A percentile compares a stretch with the other conserved stretches of the same genome.
These are phyloP conservation scores for Nilaparvata lugens DNA, from an alignment of 1,140 invertebrate genomes.

Conservation along the genomic window DNA sequence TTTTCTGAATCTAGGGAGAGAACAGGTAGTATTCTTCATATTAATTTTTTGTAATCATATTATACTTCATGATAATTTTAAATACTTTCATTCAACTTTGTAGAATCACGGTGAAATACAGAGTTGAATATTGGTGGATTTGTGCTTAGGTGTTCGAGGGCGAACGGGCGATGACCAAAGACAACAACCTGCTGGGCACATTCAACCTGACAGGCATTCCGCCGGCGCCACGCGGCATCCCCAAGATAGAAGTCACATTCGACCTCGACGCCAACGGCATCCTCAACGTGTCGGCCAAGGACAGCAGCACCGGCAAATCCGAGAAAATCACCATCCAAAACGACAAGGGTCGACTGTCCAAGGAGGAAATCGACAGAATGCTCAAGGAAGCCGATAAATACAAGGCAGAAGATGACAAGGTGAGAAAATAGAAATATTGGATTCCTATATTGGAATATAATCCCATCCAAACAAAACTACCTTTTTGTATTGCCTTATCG, in stretches of 20 bases:
- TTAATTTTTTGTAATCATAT: too few relatives aligned
- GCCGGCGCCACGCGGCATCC: slow-evolving; percentile 69
- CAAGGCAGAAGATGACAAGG: slow-evolving; percentile 44
- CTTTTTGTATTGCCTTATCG: too few relatives aligned
- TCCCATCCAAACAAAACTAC: too few relatives aligned
- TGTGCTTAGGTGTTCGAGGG: slow-evolving; percentile 47
- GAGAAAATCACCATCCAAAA: slow-evolving; percentile 83
- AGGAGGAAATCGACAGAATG: slow-evolving; percentile 90
- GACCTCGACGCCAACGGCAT: slow-evolving; percentile 75
- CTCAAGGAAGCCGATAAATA: slow-evolving; percentile 59
- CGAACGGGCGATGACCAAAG: slow-evolving; percentile 64
- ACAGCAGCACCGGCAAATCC: slow-evolving; percentile 63
- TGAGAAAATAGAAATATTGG: not conserved
- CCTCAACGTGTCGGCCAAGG: slow-evolving; percentile 67
- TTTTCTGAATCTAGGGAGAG: too few relatives aligned
- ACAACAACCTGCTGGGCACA: slow-evolving; percentile 61
- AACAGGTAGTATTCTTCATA: too few relatives aligned
- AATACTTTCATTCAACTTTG: too few relatives aligned
- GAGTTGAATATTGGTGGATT: too few relatives aligned
- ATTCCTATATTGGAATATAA: too few relatives aligned
- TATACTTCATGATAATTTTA: too few relatives aligned
- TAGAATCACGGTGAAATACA: too few relatives aligned
- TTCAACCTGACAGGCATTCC: slow-evolving; percentile 72
- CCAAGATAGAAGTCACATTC: slow-evolving; percentile 68
- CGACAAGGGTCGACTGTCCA: slow-evolving; percentile 82